phyloP scores from a whole-genome alignment of 2,888 invertebrate species.

The Bombyx huttoni region DNA sequence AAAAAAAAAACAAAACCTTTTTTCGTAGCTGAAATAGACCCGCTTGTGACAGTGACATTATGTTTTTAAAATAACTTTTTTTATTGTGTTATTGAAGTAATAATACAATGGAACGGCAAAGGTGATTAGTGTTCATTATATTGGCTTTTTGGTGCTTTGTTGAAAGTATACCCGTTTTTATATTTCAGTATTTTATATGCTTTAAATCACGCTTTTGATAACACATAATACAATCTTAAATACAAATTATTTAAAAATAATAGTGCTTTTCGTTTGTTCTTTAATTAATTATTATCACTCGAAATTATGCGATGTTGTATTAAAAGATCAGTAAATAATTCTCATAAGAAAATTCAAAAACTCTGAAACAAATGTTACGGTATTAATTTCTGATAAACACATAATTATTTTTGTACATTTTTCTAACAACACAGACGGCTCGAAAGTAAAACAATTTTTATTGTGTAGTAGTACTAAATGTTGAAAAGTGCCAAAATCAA shows the following conservation, averaged over 20 bases:
- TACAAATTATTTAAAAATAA: too few relatives aligned
- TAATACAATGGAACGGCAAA: constrained; percentile 55
- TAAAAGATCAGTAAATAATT: not conserved
- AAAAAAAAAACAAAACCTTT: not conserved
- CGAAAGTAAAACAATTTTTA: not conserved
- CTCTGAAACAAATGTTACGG: not conserved
- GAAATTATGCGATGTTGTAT: not conserved
- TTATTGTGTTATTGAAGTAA: constrained; percentile 9
- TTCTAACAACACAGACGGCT: not conserved
- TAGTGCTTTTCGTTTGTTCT: too few relatives aligned
- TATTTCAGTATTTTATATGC: too few relatives aligned
- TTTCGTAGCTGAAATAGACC: not conserved
- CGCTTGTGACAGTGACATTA: constrained; percentile 16
- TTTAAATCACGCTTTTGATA: too few relatives aligned
- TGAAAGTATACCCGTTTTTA: too few relatives aligned
- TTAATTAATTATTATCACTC: not conserved
- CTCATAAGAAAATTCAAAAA: not conserved
- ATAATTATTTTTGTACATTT: not conserved
- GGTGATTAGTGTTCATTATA: constrained; percentile 36
- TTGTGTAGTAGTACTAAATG: not conserved
- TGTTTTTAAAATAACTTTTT: constrained; percentile 15
- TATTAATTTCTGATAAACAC: not conserved
- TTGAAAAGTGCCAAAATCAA: not conserved
- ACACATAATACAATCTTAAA: too few relatives aligned
- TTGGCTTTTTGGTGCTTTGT: not conserved